Percentiles rank a stretch among this genome's conserved stretches.
These are phyloP conservation scores for Thymallus thymallus DNA, from an alignment of 2,113 vertebrate genomes.

Conservation along the genomic window DNA sequence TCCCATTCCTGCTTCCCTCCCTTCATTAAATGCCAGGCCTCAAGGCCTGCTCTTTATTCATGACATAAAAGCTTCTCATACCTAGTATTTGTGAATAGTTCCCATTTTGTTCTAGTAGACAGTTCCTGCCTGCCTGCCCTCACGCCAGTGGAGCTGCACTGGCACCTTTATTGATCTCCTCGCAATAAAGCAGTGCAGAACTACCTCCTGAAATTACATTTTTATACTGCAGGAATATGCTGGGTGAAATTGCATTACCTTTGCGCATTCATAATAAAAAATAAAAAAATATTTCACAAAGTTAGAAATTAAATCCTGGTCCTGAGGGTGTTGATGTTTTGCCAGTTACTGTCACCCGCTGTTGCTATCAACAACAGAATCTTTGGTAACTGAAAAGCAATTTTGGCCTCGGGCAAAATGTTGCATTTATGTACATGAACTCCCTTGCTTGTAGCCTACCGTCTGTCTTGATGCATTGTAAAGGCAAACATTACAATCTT, in stretches of 20 bases:
- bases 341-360: conserved; percentile 30
- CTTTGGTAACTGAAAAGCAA: conserved; percentile 41
- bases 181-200: conserved; percentile 64
- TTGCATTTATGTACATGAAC: conserved; percentile 8
- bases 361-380: conserved; percentile 47
- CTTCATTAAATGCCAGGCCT: conserved; percentile 58
- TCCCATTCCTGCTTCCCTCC: conserved; percentile 21
- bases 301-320: conserved; percentile 63
- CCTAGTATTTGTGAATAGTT: conserved; percentile 65
- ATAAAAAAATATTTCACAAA: conserved; percentile 42
- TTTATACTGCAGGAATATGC: conserved; percentile 68
- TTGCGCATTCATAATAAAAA: conserved; percentile 49
- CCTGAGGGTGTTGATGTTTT: conserved; percentile 51
- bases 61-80: conserved; percentile 62
- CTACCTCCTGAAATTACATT: conserved; percentile 67
- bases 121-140: conserved; percentile 32
- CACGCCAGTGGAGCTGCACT: conserved; percentile 48
- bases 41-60: conserved; percentile 69
- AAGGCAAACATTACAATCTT: no score
- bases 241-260: conserved; percentile 63
- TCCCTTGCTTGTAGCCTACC: not conserved
- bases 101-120: conserved; percentile 61
- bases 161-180: conserved; percentile 69
- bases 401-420: conserved; percentile 23
- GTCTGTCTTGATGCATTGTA: no score